These are phyloP conservation scores for Porites rus DNA, from an alignment of 92 coral and sea anemone species.

Conservation along the genomic window DNA sequence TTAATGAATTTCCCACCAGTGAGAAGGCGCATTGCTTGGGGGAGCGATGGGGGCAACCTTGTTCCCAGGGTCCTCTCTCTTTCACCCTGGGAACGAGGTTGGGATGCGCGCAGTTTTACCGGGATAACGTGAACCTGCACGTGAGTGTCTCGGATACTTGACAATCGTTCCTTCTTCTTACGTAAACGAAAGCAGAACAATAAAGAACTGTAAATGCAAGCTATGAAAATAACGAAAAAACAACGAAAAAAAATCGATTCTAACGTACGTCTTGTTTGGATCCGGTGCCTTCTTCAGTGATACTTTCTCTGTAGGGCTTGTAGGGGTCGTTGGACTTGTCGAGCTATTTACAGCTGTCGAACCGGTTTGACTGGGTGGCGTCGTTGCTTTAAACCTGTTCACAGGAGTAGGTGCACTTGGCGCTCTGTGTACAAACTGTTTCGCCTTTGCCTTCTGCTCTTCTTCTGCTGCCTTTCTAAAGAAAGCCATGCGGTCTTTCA, in stretches of 20 bases:
- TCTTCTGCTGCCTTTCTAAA: slow-evolving; percentile 90
- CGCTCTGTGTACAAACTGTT: slow-evolving; percentile 49
- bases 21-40: no score
- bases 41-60: no score
- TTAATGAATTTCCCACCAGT: no score
- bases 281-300: slow-evolving; percentile 93
- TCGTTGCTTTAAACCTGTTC: slow-evolving; percentile 58
- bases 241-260: neutral
- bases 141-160: no score
- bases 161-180: no score
- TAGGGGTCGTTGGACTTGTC: slow-evolving; percentile 28
- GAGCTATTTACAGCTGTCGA: slow-evolving; percentile 33
- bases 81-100: no score
- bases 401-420: slow-evolving; percentile 77
- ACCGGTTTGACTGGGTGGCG: slow-evolving; percentile 57
- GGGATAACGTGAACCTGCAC: no score
- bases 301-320: slow-evolving; percentile 67
- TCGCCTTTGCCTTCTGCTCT: slow-evolving; percentile 79
- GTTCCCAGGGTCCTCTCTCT: no score
- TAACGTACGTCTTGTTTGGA: slow-evolving; percentile 82
- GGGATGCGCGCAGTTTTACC: no score
- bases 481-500: slow-evolving; percentile 96
- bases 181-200: no score
- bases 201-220: neutral
- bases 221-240: neutral